A percentile compares a stretch with the other conserved stretches of the same genome.
Conservation (phyloP, 2,888 invertebrate species). For the Lamproptera curius region DNA sequence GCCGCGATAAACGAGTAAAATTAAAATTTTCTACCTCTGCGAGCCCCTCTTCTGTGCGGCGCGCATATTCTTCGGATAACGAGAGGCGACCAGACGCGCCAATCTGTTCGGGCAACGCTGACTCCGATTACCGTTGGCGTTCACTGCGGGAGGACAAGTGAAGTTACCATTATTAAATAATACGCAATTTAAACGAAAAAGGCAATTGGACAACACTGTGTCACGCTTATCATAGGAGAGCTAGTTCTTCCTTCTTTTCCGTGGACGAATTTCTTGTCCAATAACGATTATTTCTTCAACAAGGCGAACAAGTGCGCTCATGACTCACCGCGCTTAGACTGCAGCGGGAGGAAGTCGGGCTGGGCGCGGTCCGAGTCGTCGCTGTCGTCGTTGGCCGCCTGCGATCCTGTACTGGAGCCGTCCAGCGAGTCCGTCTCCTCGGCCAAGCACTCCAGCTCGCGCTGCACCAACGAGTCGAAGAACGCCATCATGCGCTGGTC, state of each 20-base stretch:
- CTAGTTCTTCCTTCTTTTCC: no score
- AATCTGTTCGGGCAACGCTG: slow-evolving; percentile 82
- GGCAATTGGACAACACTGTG: not conserved
- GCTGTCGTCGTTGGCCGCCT: slow-evolving; percentile 43
- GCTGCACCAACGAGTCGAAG: slow-evolving; percentile 94
- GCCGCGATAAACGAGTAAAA: no score
- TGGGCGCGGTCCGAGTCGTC: slow-evolving; percentile 59
- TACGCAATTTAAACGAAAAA: no score
- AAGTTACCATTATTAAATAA: no score
- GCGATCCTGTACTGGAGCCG: slow-evolving; percentile 47
- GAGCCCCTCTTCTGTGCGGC: slow-evolving; percentile 79
- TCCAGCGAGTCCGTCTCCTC: slow-evolving; percentile 73
- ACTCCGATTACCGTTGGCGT: slow-evolving; percentile 57
- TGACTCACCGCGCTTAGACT: slow-evolving; percentile 54
- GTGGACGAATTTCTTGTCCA: no score
- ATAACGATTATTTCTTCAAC: no score
- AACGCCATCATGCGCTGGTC: slow-evolving; percentile 98
- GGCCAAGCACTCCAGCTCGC: slow-evolving; percentile 90
- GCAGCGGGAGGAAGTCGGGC: slow-evolving; percentile 53
- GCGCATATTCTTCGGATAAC: slow-evolving; percentile 81
- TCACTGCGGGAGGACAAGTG: slow-evolving; percentile 35
- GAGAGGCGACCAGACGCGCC: slow-evolving; percentile 85
- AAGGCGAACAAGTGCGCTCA: no score
- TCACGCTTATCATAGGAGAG: not conserved
- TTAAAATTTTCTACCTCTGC: slow-evolving; percentile 37